These are phyloP conservation scores for Mactra quadrangularis DNA, from an alignment of 1,140 invertebrate genomes.

Conservation along the genomic window DNA sequence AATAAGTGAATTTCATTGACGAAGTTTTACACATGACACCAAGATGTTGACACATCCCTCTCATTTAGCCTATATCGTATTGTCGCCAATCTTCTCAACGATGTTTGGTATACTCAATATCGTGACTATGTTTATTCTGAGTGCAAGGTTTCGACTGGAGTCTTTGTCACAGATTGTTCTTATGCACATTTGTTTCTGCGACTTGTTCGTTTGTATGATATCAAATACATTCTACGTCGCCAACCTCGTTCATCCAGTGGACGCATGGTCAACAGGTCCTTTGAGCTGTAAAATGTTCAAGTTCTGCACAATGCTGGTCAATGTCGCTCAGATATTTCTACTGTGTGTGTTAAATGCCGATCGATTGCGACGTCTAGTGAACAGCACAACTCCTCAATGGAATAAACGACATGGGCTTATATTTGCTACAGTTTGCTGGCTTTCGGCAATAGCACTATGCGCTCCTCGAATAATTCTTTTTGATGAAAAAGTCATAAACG, in stretches of 20 bases:
- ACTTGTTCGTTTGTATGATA: slow-evolving; percentile 47
- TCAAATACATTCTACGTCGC: slow-evolving; percentile 45
- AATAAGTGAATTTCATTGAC: too few species aligned
- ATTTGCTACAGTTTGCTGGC: not conserved
- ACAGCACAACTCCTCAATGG: slow-evolving; percentile 29
- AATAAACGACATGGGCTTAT: slow-evolving; percentile 6
- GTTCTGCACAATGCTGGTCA: slow-evolving; percentile 37
- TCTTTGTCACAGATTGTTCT: slow-evolving; percentile 22
- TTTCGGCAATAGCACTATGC: not conserved
- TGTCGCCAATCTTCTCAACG: slow-evolving; percentile 40
- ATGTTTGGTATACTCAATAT: slow-evolving; percentile 23
- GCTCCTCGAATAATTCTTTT: slow-evolving; percentile 20
- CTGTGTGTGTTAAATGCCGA: slow-evolving; percentile 40
- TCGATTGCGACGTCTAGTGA: slow-evolving; percentile 7
- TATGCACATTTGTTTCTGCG: slow-evolving; percentile 43
- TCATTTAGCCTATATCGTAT: slow-evolving; percentile 40
- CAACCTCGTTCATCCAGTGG: slow-evolving; percentile 24
- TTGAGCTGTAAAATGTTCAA: slow-evolving; percentile 46
- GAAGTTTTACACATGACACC: too few species aligned
- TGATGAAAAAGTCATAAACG: slow-evolving; percentile 24
- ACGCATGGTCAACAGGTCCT: slow-evolving; percentile 34
- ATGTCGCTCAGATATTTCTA: slow-evolving; percentile 40
- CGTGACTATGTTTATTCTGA: slow-evolving; percentile 27
- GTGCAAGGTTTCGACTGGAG: slow-evolving; percentile 2
- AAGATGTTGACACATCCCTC: not conserved